Conservation (phyloP, 35 echinoderm and acorn worm genomes). For the Holothuria glaberrima region DNA sequence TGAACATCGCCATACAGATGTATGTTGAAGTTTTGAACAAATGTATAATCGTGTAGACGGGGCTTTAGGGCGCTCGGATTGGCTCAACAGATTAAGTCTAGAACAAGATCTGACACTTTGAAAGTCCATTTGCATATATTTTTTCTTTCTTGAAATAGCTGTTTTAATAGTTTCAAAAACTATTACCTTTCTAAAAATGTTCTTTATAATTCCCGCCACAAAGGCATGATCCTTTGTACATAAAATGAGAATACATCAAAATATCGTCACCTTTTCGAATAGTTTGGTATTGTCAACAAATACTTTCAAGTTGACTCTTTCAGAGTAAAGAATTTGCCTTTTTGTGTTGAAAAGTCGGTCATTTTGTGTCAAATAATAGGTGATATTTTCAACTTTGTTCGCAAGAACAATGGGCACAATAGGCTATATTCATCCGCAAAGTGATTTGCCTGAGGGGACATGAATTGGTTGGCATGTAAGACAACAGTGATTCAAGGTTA, state of each 20-base stretch:
- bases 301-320: slow-evolving; percentile 43
- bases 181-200: not conserved
- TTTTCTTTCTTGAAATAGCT: slow-evolving; percentile 20
- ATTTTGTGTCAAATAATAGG: slow-evolving; percentile 53
- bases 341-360: slow-evolving; percentile 55
- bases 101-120: not conserved
- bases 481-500: slow-evolving; percentile 62
- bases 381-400: slow-evolving; percentile 63
- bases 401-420: slow-evolving; percentile 48
- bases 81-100: not conserved
- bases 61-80: too few relatives aligned
- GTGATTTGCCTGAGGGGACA: slow-evolving; percentile 57
- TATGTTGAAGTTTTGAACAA: not conserved
- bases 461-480: slow-evolving; percentile 56
- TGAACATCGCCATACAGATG: too few relatives aligned
- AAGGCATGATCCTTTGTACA: slow-evolving; percentile 49
- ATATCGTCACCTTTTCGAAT: slow-evolving; percentile 51
- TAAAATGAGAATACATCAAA: slow-evolving; percentile 42
- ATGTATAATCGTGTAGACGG: too few relatives aligned
- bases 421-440: slow-evolving; percentile 54
- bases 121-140: not conserved
- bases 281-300: slow-evolving; percentile 16
- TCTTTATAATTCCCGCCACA: not conserved
- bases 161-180: slow-evolving; percentile 21
- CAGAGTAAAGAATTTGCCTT: slow-evolving; percentile 57